phyloP scores from a whole-genome alignment of 1,140 invertebrate species.

The Drosophila repleta region DNA sequence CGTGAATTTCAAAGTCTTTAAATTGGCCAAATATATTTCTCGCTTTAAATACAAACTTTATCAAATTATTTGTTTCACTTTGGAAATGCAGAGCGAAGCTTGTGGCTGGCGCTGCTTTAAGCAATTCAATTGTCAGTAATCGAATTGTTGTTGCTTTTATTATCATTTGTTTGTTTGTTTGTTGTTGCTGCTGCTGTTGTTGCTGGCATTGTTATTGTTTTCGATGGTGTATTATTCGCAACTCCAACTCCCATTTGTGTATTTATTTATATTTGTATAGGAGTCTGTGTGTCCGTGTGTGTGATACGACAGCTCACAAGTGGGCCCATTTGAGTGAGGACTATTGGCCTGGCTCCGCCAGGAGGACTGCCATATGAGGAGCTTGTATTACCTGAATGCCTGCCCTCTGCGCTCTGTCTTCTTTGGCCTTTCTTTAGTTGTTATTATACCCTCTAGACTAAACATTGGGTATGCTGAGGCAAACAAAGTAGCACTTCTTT shows the following conservation, averaged over 20 bases:
- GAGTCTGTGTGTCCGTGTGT: slow-evolving; percentile 29
- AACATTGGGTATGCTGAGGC: background rate
- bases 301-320: slow-evolving; percentile 20
- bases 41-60: background rate
- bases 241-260: slow-evolving; percentile 43
- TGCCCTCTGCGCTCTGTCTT: background rate
- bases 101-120: slow-evolving; percentile 32
- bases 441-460: slow-evolving; percentile 9
- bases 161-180: background rate
- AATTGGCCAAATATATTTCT: too few relatives aligned
- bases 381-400: slow-evolving; percentile 21
- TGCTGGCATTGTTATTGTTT: slow-evolving; percentile 51
- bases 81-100: slow-evolving; percentile 31
- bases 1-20: too few relatives aligned
- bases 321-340: slow-evolving; percentile 14
- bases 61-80: slow-evolving; percentile 39
- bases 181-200: slow-evolving; percentile 7
- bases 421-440: background rate
- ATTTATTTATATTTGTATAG: slow-evolving; percentile 72
- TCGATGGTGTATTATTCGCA: slow-evolving; percentile 51
- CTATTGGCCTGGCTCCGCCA: slow-evolving; percentile 16
- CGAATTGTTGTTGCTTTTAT: slow-evolving; percentile 16
- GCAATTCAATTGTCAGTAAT: slow-evolving; percentile 36
- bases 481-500: background rate
- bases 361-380: background rate